Conservation (phyloP, 2,113 vertebrate species). For the Leptobrachium leishanense region DNA sequence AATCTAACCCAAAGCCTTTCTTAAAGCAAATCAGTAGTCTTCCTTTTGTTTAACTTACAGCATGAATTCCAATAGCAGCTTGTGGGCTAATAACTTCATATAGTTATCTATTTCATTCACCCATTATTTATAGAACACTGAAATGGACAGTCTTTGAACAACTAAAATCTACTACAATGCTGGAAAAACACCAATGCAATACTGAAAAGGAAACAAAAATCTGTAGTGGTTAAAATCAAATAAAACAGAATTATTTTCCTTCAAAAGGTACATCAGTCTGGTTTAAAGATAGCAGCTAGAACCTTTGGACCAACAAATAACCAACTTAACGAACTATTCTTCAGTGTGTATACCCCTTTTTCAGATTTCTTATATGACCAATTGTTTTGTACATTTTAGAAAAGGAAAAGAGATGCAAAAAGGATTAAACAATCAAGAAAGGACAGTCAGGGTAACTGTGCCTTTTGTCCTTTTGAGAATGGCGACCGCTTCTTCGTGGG, state of each 20-base stretch:
- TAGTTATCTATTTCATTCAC: no score
- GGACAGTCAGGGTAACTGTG: constrained; percentile 84
- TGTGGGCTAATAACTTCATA: no score
- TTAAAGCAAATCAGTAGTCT: no score
- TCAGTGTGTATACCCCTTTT: background rate
- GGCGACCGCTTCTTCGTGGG: constrained; percentile 92
- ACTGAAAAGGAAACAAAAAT: background rate
- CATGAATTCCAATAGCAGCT: no score
- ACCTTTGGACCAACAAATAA: constrained; percentile 1
- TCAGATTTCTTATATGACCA: background rate
- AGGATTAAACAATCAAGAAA: constrained; percentile 72
- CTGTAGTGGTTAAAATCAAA: constrained; percentile 12
- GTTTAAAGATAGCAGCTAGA: constrained; percentile 31
- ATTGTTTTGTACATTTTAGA: background rate
- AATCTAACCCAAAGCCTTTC: no score
- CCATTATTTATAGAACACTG: background rate
- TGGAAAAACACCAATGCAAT: background rate
- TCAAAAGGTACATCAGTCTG: constrained; percentile 9
- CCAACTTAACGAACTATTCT: constrained; percentile 4
- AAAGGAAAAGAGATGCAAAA: background rate
- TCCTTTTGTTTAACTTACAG: no score
- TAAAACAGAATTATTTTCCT: background rate
- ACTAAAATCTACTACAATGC: background rate
- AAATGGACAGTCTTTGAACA: constrained; percentile 10
- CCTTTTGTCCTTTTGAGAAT: constrained; percentile 95